phyloP scores from a whole-genome alignment of 2,888 invertebrate species.

The Ashinkailepas kermadecensis region DNA sequence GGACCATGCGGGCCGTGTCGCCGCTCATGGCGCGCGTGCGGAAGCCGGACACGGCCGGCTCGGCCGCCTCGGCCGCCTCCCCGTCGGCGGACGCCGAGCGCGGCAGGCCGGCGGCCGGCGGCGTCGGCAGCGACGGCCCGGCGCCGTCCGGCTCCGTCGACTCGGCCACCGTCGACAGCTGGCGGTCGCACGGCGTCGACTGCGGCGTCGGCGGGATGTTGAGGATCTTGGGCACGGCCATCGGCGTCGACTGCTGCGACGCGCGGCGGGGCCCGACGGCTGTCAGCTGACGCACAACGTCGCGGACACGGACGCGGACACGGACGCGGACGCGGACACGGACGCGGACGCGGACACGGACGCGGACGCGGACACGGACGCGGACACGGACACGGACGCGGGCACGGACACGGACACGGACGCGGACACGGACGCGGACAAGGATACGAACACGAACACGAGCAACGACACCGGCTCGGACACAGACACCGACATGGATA shows the following conservation, averaged over 20 bases:
- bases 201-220: conserved; percentile 10
- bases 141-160: neutral
- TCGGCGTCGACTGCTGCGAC: neutral
- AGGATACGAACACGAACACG: no score
- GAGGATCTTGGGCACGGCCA: conserved; percentile 8
- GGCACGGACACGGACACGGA: no score
- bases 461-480: no score
- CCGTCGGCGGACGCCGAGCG: conserved; percentile 15
- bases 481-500: no score
- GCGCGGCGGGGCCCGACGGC: neutral
- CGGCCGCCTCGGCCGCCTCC: neutral
- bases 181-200: conserved; percentile 8
- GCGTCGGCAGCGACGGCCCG: neutral
- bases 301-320: no score
- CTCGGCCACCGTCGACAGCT: conserved; percentile 16
- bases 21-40: conserved; percentile 5
- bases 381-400: no score
- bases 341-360: no score
- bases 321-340: no score
- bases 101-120: neutral
- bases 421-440: no score
- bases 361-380: no score
- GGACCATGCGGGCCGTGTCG: conserved; percentile 6
- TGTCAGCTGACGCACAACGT: no score
- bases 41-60: neutral